Percentiles rank a stretch among this genome's conserved stretches.
Evolutionary conservation across 2,888 invertebrate species (phyloP).

Genomic region (Caenorhabditis wallacei): DNA sequence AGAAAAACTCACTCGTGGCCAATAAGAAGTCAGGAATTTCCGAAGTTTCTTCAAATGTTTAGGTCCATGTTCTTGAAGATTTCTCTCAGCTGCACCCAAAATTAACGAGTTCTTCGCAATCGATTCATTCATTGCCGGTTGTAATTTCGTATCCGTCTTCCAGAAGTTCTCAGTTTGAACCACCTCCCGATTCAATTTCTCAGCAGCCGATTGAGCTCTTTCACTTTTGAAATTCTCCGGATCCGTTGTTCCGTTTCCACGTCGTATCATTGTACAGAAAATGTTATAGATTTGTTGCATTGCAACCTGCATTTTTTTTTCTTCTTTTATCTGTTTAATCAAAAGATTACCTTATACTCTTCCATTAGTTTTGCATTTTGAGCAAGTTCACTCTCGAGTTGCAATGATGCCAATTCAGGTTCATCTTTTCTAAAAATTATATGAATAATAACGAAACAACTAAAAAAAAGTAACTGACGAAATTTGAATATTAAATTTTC

Average conservation of each 20-base stretch:
- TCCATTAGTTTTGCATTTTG: slow-evolving; percentile 23
- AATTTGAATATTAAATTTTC: neutral
- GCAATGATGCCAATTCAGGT: slow-evolving; percentile 7
- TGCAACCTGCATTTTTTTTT: no score
- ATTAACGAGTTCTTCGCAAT: slow-evolving; percentile 30
- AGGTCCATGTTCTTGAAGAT: slow-evolving; percentile 40
- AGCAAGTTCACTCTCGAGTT: slow-evolving; percentile 21
- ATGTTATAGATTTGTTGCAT: slow-evolving; percentile 36
- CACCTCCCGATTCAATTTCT: slow-evolving; percentile 39
- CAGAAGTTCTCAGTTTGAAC: slow-evolving; percentile 46
- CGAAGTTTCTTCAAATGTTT: slow-evolving; percentile 35
- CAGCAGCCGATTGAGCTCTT: slow-evolving; percentile 33
- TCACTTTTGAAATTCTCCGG: slow-evolving; percentile 37
- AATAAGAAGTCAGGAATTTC: slow-evolving; percentile 34
- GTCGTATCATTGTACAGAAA: slow-evolving; percentile 31
- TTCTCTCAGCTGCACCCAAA: slow-evolving; percentile 37
- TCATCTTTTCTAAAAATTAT: slow-evolving; percentile 46
- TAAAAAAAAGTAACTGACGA: slow-evolving; percentile 22
- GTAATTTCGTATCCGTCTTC: slow-evolving; percentile 42
- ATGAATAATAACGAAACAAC: neutral
- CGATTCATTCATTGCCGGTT: slow-evolving; percentile 49
- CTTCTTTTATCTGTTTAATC: no score
- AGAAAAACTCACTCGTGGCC: slow-evolving; percentile 6
- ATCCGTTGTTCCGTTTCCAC: slow-evolving; percentile 48
- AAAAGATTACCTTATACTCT: slow-evolving; percentile 41